Percentiles rank a stretch among this genome's conserved stretches.
These are phyloP conservation scores for Leptonema lineaticorne DNA, from an alignment of 1,140 invertebrate genomes.

Conservation along the genomic window DNA sequence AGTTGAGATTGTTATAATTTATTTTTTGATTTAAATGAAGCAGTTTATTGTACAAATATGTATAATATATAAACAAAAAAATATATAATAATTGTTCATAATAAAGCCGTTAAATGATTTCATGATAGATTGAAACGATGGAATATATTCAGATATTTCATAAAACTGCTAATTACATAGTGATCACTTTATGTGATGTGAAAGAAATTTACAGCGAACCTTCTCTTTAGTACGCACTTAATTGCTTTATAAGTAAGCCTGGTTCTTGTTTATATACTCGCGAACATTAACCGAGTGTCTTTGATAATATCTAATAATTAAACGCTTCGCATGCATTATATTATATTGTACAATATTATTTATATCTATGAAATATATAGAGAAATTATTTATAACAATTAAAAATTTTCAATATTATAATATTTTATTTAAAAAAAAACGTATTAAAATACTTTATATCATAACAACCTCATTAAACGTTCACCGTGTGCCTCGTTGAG, in stretches of 20 bases:
- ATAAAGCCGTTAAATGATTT: not conserved
- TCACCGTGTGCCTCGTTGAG: not conserved
- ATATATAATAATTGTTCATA: no score
- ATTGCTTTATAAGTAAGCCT: conserved; percentile 20
- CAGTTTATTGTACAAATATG: no score
- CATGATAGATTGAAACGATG: conserved; percentile 4
- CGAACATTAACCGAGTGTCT: not conserved
- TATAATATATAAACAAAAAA: no score
- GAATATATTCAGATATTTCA: not conserved
- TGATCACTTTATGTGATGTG: conserved; percentile 10
- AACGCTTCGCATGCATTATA: not conserved
- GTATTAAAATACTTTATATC: not conserved
- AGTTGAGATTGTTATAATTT: no score
- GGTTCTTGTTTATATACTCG: not conserved
- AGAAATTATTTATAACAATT: not conserved
- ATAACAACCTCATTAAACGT: not conserved
- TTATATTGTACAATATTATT: no score
- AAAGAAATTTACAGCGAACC: conserved; percentile 10
- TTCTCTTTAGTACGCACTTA: conserved; percentile 1
- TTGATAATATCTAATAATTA: not conserved
- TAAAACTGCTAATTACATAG: conserved; percentile 20
- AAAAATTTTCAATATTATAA: not conserved
- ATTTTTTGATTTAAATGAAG: no score
- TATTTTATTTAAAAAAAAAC: not conserved
- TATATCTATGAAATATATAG: not conserved